phyloP scores from a whole-genome alignment of 2,888 invertebrate genomes.

The Leptopterna dolabrata region DNA sequence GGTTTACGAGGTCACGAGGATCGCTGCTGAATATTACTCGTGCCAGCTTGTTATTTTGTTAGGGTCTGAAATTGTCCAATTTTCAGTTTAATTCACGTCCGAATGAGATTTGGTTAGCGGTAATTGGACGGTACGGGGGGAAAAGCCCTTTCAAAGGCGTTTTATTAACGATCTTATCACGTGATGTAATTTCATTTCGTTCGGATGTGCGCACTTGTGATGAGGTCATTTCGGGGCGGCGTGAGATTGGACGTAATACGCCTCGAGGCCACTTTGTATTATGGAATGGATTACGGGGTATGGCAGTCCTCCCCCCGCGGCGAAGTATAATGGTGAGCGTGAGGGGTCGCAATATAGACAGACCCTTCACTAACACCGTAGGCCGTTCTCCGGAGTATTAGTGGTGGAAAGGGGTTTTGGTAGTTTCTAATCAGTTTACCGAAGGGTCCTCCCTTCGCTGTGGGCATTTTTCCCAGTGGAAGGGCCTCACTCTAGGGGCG shows the following conservation, averaged over 20 bases:
- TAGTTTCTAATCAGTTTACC: constrained; percentile 58
- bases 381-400: constrained; percentile 56
- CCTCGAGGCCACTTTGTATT: constrained; percentile 9
- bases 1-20: too few species aligned
- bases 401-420: constrained; percentile 52
- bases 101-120: background rate
- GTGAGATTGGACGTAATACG: constrained; percentile 26
- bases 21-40: too few species aligned
- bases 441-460: constrained; percentile 43
- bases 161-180: constrained; percentile 27
- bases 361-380: constrained; percentile 31
- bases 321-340: background rate
- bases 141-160: constrained; percentile 14
- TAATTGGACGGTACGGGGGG: background rate
- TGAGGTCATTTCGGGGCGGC: constrained; percentile 20
- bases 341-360: constrained; percentile 48
- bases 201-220: constrained; percentile 10
- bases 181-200: constrained; percentile 24
- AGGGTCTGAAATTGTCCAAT: too few species aligned
- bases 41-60: too few species aligned
- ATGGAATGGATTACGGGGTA: background rate
- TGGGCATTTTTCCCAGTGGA: constrained; percentile 63
- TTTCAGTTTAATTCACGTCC: background rate
- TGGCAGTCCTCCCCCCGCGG: background rate
- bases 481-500: background rate